Percentiles rank a stretch among this genome's conserved stretches.
Evolutionary conservation across 2,888 invertebrate species (phyloP).

Genomic region (Fragum whitleyi): DNA sequence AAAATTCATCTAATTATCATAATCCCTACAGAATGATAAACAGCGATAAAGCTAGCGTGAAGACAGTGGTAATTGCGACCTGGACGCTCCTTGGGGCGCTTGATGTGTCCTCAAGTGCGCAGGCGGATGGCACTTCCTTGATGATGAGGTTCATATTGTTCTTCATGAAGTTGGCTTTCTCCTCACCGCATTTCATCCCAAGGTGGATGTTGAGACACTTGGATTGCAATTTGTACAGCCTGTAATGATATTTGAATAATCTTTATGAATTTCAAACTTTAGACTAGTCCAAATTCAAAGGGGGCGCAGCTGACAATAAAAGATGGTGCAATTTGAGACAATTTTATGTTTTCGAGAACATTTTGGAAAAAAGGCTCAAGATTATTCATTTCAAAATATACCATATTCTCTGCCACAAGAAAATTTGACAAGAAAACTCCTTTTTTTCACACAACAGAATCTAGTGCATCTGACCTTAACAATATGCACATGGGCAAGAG

Average conservation of each 20-base stretch:
- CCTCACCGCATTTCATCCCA: not conserved
- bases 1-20: not conserved
- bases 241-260: not conserved
- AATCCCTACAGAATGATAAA: not conserved
- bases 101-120: not conserved
- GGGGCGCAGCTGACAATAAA: not conserved
- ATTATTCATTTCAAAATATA: too few species aligned
- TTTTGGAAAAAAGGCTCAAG: too few species aligned
- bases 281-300: not conserved
- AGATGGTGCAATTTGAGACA: too few species aligned
- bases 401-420: too few species aligned
- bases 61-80: not conserved
- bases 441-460: too few species aligned
- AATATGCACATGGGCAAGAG: too few species aligned
- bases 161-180: conserved; percentile 9
- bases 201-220: not conserved
- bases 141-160: conserved; percentile 12
- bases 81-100: conserved; percentile 3
- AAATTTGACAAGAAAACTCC: too few species aligned
- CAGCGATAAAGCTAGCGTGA: not conserved
- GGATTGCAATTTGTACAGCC: not conserved
- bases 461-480: too few species aligned
- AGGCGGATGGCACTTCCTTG: conserved; percentile 6
- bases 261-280: too few species aligned
- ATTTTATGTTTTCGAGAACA: too few species aligned